These are phyloP conservation scores for Chrysolina americana DNA, from an alignment of 2,888 invertebrate species.

Conservation along the genomic window DNA sequence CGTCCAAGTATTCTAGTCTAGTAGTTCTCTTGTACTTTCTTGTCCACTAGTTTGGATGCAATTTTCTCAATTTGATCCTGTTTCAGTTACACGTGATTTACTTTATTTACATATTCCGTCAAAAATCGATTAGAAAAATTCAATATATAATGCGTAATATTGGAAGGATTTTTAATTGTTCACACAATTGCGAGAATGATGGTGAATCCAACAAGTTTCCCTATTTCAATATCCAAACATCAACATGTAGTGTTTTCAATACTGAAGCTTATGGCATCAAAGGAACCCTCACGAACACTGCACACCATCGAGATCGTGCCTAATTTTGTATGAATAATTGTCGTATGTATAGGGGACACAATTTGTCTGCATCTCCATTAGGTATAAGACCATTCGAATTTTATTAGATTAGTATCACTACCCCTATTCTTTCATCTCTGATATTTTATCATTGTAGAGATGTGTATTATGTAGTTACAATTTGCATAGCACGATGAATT, in stretches of 20 bases:
- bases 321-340: conserved; percentile 54
- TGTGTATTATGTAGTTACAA: neutral
- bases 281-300: conserved; percentile 12
- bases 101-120: no score
- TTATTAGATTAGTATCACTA: conserved; percentile 58
- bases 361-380: conserved; percentile 57
- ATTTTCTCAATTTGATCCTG: no score
- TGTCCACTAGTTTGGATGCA: no score
- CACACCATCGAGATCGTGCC: conserved; percentile 39
- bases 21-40: no score
- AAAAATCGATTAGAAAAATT: no score
- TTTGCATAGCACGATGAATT: conserved; percentile 5
- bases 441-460: conserved; percentile 14
- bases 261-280: neutral
- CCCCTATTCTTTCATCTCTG: conserved; percentile 49
- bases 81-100: no score
- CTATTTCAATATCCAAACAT: neutral
- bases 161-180: no score
- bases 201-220: neutral
- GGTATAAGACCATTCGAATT: conserved; percentile 54
- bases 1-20: no score
- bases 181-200: no score
- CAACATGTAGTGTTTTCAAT: conserved; percentile 6
- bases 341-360: conserved; percentile 57
- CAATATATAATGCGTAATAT: no score